Conservation (phyloP, 2,888 invertebrate species). For the Drosophila nigricruria region DNA sequence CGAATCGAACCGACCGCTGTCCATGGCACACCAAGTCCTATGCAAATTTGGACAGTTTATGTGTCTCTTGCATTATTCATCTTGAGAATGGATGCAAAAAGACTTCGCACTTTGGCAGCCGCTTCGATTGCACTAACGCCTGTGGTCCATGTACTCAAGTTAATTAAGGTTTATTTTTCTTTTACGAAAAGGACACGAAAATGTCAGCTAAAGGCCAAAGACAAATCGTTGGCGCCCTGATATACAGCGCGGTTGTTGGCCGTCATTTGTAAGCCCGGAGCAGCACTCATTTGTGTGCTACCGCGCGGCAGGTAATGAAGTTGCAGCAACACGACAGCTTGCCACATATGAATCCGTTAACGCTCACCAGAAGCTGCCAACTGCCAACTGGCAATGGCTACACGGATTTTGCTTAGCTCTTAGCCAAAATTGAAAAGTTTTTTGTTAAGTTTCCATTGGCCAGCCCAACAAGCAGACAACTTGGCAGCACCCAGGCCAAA, state of each 20-base stretch:
- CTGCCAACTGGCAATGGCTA: conserved; percentile 3
- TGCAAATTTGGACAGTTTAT: conserved; percentile 50
- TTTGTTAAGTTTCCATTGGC: conserved; percentile 43
- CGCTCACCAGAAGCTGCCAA: conserved; percentile 4
- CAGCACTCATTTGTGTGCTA: conserved; percentile 64
- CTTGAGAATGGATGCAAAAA: conserved; percentile 8
- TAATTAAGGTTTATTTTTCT: conserved; percentile 70
- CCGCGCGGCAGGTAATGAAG: conserved; percentile 62
- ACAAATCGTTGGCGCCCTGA: conserved; percentile 53
- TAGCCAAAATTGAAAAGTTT: conserved; percentile 70
- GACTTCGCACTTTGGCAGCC: conserved; percentile 50
- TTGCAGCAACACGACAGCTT: conserved; percentile 30
- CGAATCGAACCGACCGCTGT: not conserved
- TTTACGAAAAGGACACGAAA: conserved; percentile 24
- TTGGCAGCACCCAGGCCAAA: conserved; percentile 24
- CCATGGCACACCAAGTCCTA: conserved; percentile 22
- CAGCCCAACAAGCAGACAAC: conserved; percentile 18
- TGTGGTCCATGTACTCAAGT: conserved; percentile 58
- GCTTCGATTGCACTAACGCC: conserved; percentile 31
- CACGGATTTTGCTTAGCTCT: conserved; percentile 51
- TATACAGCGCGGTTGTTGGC: conserved; percentile 33
- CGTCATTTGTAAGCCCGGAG: conserved; percentile 58
- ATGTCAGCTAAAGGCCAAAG: conserved; percentile 52
- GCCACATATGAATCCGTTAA: conserved; percentile 55
- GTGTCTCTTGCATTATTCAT: conserved; percentile 55